These are phyloP conservation scores for Asarcornis scutulata DNA, from an alignment of 2,113 vertebrate genomes.

Conservation along the genomic window DNA sequence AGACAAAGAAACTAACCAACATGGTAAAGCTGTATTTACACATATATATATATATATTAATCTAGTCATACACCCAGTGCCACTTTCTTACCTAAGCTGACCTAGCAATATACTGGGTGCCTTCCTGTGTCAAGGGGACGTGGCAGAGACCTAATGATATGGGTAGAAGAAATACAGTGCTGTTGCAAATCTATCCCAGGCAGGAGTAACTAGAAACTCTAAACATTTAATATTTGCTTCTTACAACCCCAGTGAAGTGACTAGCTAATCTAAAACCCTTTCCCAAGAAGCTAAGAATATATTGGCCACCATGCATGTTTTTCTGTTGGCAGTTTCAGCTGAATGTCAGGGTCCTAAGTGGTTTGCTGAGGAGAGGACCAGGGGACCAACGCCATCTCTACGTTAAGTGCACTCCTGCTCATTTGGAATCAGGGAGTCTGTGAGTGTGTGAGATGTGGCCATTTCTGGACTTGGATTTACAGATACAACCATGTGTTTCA, in stretches of 20 bases:
- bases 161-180: not conserved
- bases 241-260: not conserved
- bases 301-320: accelerated
- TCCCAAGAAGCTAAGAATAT: not conserved
- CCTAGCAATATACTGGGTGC: not conserved
- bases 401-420: not conserved
- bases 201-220: not conserved
- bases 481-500: not conserved
- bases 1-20: not conserved
- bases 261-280: not conserved
- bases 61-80: too few relatives aligned
- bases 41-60: too few relatives aligned
- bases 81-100: not conserved
- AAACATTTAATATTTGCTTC: not conserved
- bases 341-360: not conserved
- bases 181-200: not conserved
- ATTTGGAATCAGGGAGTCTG: not conserved
- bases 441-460: not conserved
- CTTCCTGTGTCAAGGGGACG: not conserved
- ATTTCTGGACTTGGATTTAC: not conserved
- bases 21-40: not conserved
- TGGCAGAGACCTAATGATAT: not conserved
- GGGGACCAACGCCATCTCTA: not conserved
- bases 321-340: not conserved
- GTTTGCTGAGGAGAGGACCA: not conserved